Evolutionary conservation across 2,113 vertebrate species (phyloP), one percentile per base, ranked within the genome.

Genomic region (Campylomormyrus tamandua): DNA sequence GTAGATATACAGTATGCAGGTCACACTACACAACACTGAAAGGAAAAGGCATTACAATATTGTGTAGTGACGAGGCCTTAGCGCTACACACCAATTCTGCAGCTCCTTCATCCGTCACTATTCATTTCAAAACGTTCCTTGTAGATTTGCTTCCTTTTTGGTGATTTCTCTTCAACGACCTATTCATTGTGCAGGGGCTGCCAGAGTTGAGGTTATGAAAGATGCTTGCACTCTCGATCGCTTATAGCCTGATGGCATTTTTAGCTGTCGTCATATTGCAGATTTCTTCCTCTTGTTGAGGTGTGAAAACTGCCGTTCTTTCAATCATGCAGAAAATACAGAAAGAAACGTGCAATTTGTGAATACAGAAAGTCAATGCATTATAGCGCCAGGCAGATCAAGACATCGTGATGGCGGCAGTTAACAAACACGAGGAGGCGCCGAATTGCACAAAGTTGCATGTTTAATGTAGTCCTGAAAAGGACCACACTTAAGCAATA

Each of bases 151-250:
- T 89, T 89, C 83, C 80, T 31, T 46, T 85, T 24, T 7, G 15
- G 52, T 87, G 50, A 86, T 48, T 74, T 83, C 88, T 45, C 45
- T 52, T 89, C 56, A 85, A 45, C 11, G 86, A n/a, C 46, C 50
- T 27, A 49, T 90, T 88, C 86, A 77, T 91, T 11, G 77, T 91
- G 46, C 83, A 74, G 35, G 83, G 85, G 90, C 83, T 87, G 45
- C 89, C 56, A 45, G 58, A 87, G n/a, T 87, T 49, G n/a, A 89
- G 87, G 53, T 90, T 88, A 83, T n/a, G 27, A 24, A 88, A 90
- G 62, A 91, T 19, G 5, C 24, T 48, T 89, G 83, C 62, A 80
- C 48, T 89, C 21, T 48, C 35, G 88, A 91, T 89, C 50, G 87
- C 83, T 91, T 21, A 35, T 27, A 91, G 66, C 17, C 56, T 88